Percentiles rank a stretch among this genome's conserved stretches.
Conservation (phyloP, 2,888 invertebrate species). For the Incurvaria masculella region DNA sequence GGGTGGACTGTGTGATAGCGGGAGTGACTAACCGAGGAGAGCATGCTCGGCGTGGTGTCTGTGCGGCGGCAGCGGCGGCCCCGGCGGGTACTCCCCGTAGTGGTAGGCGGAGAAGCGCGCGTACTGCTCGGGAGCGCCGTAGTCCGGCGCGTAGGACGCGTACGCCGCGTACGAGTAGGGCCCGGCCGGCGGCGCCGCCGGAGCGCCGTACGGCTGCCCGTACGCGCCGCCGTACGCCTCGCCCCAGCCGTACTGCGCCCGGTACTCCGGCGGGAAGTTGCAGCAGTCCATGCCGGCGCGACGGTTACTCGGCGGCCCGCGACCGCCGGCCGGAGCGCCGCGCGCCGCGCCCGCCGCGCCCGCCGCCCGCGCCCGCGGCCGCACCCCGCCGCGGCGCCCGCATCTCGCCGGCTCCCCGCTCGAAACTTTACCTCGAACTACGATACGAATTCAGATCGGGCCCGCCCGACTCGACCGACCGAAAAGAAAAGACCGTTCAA, state of each 20-base stretch:
- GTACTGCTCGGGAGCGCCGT: conserved; percentile 39
- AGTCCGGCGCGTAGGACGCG: conserved; percentile 20
- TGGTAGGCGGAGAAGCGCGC: conserved; percentile 26
- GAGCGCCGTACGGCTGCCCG: conserved; percentile 28
- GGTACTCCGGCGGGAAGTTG: conserved; percentile 51
- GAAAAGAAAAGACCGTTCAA: neutral
- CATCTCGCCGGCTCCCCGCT: neutral
- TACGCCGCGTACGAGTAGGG: conserved; percentile 30
- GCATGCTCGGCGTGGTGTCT: conserved; percentile 39
- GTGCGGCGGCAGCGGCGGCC: conserved; percentile 36
- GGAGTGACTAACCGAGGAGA: neutral
- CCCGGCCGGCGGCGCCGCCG: conserved; percentile 33
- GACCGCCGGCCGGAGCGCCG: conserved; percentile 26
- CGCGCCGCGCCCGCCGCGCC: conserved; percentile 30
- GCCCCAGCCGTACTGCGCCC: conserved; percentile 16
- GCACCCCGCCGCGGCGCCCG: conserved; percentile 3
- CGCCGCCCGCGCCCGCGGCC: conserved; percentile 19
- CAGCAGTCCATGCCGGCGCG: conserved; percentile 46
- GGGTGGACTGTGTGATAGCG: neutral
- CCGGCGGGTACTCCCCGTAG: conserved; percentile 5
- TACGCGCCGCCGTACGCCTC: conserved; percentile 25
- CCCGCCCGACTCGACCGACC: neutral
- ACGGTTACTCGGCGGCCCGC: conserved; percentile 37
- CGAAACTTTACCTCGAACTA: neutral
- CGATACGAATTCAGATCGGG: neutral